Evolutionary conservation across 2,113 vertebrate species (phyloP).

Genomic region (Muntiacus reevesi): DNA sequence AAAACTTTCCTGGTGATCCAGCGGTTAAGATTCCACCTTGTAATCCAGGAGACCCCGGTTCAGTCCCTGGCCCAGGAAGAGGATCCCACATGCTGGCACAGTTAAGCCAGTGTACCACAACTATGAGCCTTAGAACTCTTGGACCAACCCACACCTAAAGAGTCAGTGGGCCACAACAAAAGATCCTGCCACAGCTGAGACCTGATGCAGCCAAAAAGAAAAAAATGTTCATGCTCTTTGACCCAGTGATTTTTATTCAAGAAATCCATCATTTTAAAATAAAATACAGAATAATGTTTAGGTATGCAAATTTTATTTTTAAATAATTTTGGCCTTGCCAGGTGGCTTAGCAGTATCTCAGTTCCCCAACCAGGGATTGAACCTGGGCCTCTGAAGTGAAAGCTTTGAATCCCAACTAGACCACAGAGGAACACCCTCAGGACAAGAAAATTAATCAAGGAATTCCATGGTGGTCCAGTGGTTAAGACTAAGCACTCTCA

Average conservation of each 20-base stretch:
- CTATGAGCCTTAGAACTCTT: neutral
- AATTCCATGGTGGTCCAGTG: neutral
- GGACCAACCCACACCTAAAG: neutral
- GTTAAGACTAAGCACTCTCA: neutral
- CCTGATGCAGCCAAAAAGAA: neutral
- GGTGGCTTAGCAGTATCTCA: neutral
- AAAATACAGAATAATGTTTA: neutral
- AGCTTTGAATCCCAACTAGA: neutral
- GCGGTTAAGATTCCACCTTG: neutral
- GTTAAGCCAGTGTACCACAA: neutral
- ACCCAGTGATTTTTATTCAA: neutral
- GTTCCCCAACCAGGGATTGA: neutral
- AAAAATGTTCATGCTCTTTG: neutral
- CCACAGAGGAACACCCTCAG: neutral
- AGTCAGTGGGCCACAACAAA: neutral
- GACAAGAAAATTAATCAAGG: neutral
- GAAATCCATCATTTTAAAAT: neutral
- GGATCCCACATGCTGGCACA: accelerated
- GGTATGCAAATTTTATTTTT: neutral
- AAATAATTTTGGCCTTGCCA: neutral
- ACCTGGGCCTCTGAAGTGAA: neutral
- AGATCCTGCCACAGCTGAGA: too few relatives aligned
- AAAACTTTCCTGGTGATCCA: neutral
- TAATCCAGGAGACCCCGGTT: accelerated
- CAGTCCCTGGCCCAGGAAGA: neutral